Conservation (phyloP, 2,113 vertebrate species). For the Entosphenus tridentatus region DNA sequence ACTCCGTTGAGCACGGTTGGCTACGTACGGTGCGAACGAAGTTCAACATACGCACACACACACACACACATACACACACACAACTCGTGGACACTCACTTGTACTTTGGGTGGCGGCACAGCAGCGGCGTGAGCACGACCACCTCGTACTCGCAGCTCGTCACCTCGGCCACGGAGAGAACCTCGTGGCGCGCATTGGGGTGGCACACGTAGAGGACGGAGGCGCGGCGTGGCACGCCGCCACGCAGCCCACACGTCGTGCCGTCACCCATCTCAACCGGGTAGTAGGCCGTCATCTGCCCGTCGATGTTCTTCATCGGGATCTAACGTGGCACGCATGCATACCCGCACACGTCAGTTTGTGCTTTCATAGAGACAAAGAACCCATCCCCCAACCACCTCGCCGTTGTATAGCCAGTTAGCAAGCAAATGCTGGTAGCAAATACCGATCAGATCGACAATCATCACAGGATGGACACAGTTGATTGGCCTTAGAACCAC, state of each 20-base stretch:
- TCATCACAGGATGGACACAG: too few species aligned
- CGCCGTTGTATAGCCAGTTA: too few species aligned
- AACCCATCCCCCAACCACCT: too few species aligned
- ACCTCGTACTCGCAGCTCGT: conserved; percentile 94
- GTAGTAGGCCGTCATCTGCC: conserved; percentile 81
- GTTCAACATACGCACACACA: too few species aligned
- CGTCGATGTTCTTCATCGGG: conserved; percentile 69
- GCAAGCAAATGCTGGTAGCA: too few species aligned
- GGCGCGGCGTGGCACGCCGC: conserved; percentile 47
- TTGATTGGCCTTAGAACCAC: too few species aligned
- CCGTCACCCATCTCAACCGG: conserved; percentile 68
- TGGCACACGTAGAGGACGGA: conserved; percentile 83
- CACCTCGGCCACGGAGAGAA: conserved; percentile 78
- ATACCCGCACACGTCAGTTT: too few species aligned
- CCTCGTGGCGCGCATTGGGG: conserved; percentile 88
- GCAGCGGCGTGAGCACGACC: conserved; percentile 74
- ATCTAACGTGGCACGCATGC: conserved; percentile 16
- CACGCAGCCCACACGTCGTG: conserved; percentile 61
- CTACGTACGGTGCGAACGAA: too few species aligned
- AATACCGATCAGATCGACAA: too few species aligned
- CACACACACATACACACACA: too few species aligned
- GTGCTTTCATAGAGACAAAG: too few species aligned
- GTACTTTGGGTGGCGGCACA: conserved; percentile 78
- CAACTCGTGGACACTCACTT: conserved; percentile 24
- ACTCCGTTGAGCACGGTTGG: too few species aligned